Evolutionary conservation across 2,888 invertebrate genomes (phyloP).

Genomic region (Meganola albula): DNA sequence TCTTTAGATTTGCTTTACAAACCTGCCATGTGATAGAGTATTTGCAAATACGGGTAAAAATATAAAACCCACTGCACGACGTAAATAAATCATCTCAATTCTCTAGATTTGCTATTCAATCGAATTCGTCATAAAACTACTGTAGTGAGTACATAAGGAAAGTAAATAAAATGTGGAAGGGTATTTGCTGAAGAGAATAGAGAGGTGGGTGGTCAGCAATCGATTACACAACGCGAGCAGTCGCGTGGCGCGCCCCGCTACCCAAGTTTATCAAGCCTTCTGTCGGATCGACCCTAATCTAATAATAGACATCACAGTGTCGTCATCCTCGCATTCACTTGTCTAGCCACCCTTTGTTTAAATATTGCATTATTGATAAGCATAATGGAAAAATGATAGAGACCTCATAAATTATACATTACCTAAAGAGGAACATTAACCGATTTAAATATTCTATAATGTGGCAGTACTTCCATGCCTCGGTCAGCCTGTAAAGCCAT

Average conservation of each 20-base stretch:
- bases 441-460: too few species aligned
- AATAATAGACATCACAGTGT: constrained; percentile 51
- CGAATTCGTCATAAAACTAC: constrained; percentile 26
- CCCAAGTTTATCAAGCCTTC: constrained; percentile 49
- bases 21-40: too few species aligned
- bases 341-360: constrained; percentile 24
- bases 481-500: too few species aligned
- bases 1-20: too few species aligned
- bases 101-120: constrained; percentile 26
- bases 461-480: too few species aligned
- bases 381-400: constrained; percentile 4
- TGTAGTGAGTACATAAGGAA: too few species aligned
- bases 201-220: constrained; percentile 39
- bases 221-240: constrained; percentile 37
- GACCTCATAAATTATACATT: too few species aligned
- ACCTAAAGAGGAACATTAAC: too few species aligned
- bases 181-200: constrained; percentile 31
- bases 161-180: constrained; percentile 28
- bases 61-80: too few species aligned
- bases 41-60: too few species aligned
- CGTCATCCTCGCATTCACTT: constrained; percentile 27
- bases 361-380: constrained; percentile 15
- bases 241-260: constrained; percentile 52
- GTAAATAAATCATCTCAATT: too few species aligned
- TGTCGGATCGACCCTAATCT: constrained; percentile 55